Conservation (phyloP, 2,797 vertebrate species). For the Ctenochaetus hawaiiensis region DNA sequence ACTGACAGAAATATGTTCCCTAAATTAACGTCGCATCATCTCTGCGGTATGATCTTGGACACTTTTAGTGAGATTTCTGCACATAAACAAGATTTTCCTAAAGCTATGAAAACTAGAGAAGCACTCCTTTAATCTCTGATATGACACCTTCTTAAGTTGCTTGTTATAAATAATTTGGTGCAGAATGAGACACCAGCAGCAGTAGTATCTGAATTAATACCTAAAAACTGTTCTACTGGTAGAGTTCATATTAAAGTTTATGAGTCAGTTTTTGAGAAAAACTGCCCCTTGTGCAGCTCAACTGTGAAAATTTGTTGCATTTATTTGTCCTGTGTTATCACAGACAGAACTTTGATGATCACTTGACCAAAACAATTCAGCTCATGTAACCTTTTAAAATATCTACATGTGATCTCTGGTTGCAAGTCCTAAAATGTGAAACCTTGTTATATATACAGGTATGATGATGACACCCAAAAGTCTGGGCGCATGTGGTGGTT, state of each 20-base stretch:
- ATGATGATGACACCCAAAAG: neutral
- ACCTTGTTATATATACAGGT: neutral
- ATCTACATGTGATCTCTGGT: neutral
- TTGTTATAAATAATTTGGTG: constrained; percentile 2
- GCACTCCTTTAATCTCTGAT: constrained; percentile 15
- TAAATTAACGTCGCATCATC: constrained; percentile 25
- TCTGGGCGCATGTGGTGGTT: neutral
- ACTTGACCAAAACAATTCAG: neutral
- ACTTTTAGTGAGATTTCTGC: constrained; percentile 15
- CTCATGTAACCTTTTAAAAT: neutral
- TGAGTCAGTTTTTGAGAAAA: too few species aligned
- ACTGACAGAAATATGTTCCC: constrained; percentile 33
- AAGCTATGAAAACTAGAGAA: constrained; percentile 26
- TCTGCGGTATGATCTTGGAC: constrained; percentile 8
- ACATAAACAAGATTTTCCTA: constrained; percentile 28
- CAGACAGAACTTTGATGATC: neutral
- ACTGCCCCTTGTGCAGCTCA: too few species aligned
- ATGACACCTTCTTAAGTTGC: constrained; percentile 18
- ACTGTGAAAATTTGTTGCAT: neutral
- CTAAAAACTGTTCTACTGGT: neutral
- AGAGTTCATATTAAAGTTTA: neutral
- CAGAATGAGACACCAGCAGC: neutral
- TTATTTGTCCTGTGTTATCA: neutral
- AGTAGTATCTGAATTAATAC: neutral
- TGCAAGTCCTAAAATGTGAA: neutral